A percentile compares a stretch with the other conserved stretches of the same genome.
phyloP scores from a whole-genome alignment of 1,140 invertebrate species.

The Bombus vancouverensis region DNA sequence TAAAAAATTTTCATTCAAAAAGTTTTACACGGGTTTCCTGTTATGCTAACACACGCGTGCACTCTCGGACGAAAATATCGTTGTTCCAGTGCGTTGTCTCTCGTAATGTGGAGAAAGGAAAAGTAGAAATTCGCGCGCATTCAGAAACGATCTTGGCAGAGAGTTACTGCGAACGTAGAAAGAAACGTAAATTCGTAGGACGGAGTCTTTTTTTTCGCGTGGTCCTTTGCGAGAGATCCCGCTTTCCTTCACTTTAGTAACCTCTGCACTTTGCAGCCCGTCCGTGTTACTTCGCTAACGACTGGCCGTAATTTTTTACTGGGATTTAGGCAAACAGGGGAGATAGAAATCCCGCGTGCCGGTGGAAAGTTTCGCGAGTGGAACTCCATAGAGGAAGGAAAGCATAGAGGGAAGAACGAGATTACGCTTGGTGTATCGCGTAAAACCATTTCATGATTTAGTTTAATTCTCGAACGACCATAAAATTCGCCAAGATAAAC shows the following conservation, averaged over 20 bases:
- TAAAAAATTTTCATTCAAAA: background rate
- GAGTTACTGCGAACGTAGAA: background rate
- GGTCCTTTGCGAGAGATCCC: background rate
- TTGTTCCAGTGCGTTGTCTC: constrained; percentile 17
- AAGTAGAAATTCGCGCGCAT: constrained; percentile 16
- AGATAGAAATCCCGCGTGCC: constrained; percentile 18
- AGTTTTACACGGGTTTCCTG: background rate
- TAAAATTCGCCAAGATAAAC: background rate
- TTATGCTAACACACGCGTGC: background rate
- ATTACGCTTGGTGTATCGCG: background rate
- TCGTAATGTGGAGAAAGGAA: background rate
- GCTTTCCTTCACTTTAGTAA: constrained; percentile 16
- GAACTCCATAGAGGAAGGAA: background rate
- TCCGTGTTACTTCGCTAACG: constrained; percentile 38
- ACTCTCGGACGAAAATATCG: background rate
- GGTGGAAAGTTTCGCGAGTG: background rate
- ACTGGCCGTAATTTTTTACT: constrained; percentile 41
- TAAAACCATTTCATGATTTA: background rate
- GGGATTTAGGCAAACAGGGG: constrained; percentile 33
- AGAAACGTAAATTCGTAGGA: constrained; percentile 8
- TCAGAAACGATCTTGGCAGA: background rate
- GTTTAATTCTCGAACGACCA: background rate
- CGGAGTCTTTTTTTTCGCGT: background rate
- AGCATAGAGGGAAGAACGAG: background rate
- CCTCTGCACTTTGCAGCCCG: constrained; percentile 6